Evolutionary conservation across 2,888 invertebrate species (phyloP).

Genomic region (Slavum lentiscoides): DNA sequence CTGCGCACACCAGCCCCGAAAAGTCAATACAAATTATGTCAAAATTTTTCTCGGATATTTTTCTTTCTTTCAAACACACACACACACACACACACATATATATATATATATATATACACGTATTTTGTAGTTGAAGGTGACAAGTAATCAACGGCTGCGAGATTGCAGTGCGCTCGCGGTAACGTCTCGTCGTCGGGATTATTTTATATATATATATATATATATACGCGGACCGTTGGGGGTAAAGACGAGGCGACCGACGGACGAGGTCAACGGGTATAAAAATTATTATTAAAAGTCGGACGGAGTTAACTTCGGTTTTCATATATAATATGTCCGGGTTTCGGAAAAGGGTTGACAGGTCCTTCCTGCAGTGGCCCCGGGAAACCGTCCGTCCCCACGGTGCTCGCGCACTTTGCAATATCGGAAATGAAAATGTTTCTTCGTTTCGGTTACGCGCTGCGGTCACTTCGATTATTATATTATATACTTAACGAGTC

Average conservation of each 20-base stretch:
- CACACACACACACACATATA: too few species aligned
- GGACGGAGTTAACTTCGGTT: constrained; percentile 52
- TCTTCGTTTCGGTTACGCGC: constrained; percentile 15
- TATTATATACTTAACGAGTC: constrained; percentile 1
- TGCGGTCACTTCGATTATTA: constrained; percentile 45
- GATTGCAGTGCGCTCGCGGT: neutral
- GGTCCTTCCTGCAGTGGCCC: constrained; percentile 39
- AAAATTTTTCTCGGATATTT: neutral
- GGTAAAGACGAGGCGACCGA: neutral
- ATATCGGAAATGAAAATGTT: constrained; percentile 52
- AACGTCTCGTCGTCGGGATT: constrained; percentile 43
- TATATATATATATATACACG: neutral
- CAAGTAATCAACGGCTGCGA: constrained; percentile 47
- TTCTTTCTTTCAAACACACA: constrained; percentile 1
- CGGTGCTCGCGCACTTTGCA: constrained; percentile 11
- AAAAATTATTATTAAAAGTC: constrained; percentile 53
- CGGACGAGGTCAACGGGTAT: constrained; percentile 32
- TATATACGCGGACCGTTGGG: too few species aligned
- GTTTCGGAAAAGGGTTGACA: constrained; percentile 53
- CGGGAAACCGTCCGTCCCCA: constrained; percentile 23
- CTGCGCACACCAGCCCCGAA: neutral
- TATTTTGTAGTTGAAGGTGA: constrained; percentile 48
- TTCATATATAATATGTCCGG: constrained; percentile 48
- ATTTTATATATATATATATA: neutral
- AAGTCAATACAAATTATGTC: constrained; percentile 31